Evolutionary conservation across 23 tunicate species (phyloP), one percentile per base, ranked within the genome.

Genomic region (Diplosoma virens): DNA sequence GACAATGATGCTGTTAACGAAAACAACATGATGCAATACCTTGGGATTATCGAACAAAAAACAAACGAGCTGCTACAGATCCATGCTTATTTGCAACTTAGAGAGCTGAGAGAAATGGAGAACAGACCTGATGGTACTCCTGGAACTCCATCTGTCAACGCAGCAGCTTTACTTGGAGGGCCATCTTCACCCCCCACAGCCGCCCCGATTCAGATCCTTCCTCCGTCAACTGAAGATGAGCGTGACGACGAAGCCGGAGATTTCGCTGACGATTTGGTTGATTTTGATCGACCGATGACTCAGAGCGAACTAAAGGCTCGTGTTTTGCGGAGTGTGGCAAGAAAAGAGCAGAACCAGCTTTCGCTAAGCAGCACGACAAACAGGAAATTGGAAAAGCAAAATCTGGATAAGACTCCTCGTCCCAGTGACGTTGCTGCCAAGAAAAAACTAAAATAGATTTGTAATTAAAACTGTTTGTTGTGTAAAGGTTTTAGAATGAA

Each of bases 11-110:
- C 84, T 37, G 96, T 89, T 1, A 89, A 89, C 36, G 96, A 89
- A 37, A 89, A 81, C 88, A 92, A 92, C 87, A 92, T 92, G 92
- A 82, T 92, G 92, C 91, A 92, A 69, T 92, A 92, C 47, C 79
- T 92, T 28, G 92, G 92, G 30, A 85, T 92, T 14, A 85, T 92
- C 61, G 97, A 92, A 37, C 97, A 92, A 33, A 92, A 92, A 53
- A 92, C 97, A 47, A 92, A 92, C 59, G 88, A 92, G 64, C 87
- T 92, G 14, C 76, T 92, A 36, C 92, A 92, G 58, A 82, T 92
- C 58, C 97, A 92, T 59, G 75, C 97, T n/a, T 92, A 80, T 53
- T 76, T 92, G 33, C 97, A 90, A 74, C 76, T 89, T 4, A 83
- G 79, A 64, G 83, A 84, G 34, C 36, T 72, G 33, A 82, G 77